Conservation (phyloP, 2,113 vertebrate species). For the Ptilonorhynchus violaceus region DNA sequence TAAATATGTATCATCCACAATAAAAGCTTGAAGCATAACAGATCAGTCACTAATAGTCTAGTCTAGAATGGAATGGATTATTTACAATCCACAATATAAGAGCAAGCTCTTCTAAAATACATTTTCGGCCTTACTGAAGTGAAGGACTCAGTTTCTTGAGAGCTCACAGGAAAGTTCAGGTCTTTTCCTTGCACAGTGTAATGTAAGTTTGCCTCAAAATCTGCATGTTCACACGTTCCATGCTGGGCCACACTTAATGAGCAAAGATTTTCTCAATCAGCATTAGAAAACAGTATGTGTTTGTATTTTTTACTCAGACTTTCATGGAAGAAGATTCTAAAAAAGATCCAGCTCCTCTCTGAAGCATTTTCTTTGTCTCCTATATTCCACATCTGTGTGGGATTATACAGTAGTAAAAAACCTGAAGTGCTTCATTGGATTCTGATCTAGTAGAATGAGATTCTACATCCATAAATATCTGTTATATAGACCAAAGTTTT, state of each 20-base stretch:
- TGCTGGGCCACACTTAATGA: background rate
- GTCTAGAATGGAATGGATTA: background rate
- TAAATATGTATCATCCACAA: background rate
- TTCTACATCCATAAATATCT: background rate
- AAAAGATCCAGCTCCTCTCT: background rate
- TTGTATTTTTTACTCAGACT: background rate
- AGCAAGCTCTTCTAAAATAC: background rate
- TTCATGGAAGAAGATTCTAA: background rate
- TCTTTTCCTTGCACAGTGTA: background rate
- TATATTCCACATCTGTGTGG: background rate
- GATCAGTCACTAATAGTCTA: background rate
- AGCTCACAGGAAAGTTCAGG: background rate
- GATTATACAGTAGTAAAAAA: background rate
- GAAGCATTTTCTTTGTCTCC: background rate
- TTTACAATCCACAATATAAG: background rate
- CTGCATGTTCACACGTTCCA: background rate
- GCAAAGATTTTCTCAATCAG: background rate
- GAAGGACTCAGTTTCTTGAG: background rate
- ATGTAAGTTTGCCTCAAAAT: background rate
- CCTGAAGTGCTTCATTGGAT: rapidly evolving
- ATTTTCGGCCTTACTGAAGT: background rate
- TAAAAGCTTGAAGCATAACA: background rate
- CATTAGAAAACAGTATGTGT: background rate
- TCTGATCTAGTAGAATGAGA: background rate
- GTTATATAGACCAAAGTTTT: background rate